Conservation (phyloP, 1,140 invertebrate genomes). For the Andrena cerasifolii region DNA sequence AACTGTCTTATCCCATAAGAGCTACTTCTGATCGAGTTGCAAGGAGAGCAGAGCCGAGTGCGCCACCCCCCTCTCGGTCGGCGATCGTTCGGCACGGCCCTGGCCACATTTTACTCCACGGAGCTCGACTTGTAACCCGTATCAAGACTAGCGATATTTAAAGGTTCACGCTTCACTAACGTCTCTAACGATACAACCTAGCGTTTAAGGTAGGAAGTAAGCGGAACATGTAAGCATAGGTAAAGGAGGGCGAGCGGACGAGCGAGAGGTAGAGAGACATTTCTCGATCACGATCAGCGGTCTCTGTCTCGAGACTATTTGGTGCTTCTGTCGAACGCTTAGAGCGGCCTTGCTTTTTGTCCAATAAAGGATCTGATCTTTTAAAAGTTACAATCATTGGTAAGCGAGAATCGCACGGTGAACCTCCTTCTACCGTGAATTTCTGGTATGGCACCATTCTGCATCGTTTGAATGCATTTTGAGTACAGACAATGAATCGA, state of each 20-base stretch:
- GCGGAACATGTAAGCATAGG: conserved; percentile 53
- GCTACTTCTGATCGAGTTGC: conserved; percentile 83
- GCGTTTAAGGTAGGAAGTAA: conserved; percentile 60
- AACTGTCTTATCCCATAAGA: conserved; percentile 71
- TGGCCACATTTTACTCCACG: conserved; percentile 36
- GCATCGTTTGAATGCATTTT: too few relatives aligned
- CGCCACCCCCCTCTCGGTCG: neutral
- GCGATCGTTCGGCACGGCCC: neutral
- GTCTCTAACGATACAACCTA: conserved; percentile 76
- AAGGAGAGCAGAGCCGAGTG: conserved; percentile 60
- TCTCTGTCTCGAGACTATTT: conserved; percentile 12
- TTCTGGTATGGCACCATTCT: too few relatives aligned
- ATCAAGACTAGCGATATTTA: conserved; percentile 82
- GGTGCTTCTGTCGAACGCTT: conserved; percentile 1
- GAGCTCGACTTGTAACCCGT: conserved; percentile 77
- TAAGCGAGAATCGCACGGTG: neutral
- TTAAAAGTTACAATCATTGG: neutral
- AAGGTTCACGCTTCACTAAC: conserved; percentile 82
- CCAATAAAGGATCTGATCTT: neutral
- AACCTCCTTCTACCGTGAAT: neutral
- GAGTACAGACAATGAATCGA: too few relatives aligned
- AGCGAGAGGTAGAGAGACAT: conserved; percentile 12
- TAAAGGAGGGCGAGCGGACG: conserved; percentile 27
- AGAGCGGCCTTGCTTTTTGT: neutral
- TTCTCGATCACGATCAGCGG: conserved; percentile 24